Conservation (phyloP, 1,140 invertebrate genomes). For the Conus ventricosus region DNA sequence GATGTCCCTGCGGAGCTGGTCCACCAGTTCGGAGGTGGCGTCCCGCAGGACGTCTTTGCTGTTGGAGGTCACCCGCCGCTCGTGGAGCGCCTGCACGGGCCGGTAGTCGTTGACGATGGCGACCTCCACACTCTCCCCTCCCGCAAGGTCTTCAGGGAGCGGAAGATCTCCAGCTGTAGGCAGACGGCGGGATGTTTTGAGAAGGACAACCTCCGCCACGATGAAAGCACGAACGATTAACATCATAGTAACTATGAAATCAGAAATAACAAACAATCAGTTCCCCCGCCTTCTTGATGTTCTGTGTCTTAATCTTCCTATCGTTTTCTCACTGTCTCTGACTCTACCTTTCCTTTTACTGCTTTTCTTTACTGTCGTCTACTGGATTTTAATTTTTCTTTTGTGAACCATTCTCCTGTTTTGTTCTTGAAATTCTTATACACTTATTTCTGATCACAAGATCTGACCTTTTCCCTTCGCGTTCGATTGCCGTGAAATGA, state of each 20-base stretch:
- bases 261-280: no score
- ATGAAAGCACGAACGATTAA: neutral
- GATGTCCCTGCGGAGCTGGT: neutral
- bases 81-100: constrained; percentile 26
- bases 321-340: no score
- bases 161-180: constrained; percentile 12
- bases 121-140: neutral
- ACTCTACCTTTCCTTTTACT: no score
- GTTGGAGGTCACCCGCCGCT: constrained; percentile 21
- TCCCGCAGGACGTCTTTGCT: neutral
- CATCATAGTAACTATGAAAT: neutral
- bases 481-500: no score
- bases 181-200: no score
- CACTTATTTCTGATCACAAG: no score
- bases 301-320: no score
- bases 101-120: constrained; percentile 29
- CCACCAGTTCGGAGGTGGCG: neutral
- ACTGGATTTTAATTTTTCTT: no score
- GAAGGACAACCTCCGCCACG: neutral
- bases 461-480: no score
- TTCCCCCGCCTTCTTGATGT: neutral
- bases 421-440: no score
- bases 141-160: neutral
- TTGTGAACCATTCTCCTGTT: no score
- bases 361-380: no score